Evolutionary conservation across 1,140 invertebrate species (phyloP).

Genomic region (Philaenus spumarius): DNA sequence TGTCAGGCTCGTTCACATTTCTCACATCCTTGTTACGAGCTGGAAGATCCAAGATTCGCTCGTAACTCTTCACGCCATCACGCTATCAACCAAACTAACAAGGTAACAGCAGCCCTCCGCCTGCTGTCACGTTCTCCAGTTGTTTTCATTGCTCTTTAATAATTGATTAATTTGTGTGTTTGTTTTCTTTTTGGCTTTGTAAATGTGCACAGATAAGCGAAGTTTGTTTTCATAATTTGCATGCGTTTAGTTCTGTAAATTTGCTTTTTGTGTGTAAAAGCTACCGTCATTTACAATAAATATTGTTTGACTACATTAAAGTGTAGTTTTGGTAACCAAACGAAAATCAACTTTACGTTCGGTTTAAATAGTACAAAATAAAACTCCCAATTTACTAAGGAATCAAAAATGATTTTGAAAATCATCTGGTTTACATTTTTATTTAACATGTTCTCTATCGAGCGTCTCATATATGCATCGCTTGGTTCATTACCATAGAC

Average conservation of each 20-base stretch:
- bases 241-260: neutral
- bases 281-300: too few relatives aligned
- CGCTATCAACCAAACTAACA: slow-evolving; percentile 19
- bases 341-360: too few relatives aligned
- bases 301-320: too few relatives aligned
- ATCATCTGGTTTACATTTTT: too few relatives aligned
- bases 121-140: neutral
- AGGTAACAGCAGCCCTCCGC: slow-evolving; percentile 14
- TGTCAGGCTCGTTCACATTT: slow-evolving; percentile 17
- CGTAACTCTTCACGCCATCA: slow-evolving; percentile 14
- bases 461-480: too few relatives aligned
- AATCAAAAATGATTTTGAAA: too few relatives aligned
- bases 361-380: too few relatives aligned
- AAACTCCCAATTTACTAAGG: too few relatives aligned
- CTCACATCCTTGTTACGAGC: slow-evolving; percentile 22
- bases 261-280: neutral
- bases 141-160: neutral
- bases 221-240: neutral
- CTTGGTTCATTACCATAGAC: too few relatives aligned
- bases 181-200: neutral
- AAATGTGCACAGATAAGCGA: too few relatives aligned
- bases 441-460: too few relatives aligned
- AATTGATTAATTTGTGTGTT: neutral
- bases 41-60: slow-evolving; percentile 24
- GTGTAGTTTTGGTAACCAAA: too few relatives aligned